Percentiles rank a stretch among this genome's conserved stretches.
phyloP scores from a whole-genome alignment of 2,113 vertebrate species.

The Xiphorhynchus elegans region DNA sequence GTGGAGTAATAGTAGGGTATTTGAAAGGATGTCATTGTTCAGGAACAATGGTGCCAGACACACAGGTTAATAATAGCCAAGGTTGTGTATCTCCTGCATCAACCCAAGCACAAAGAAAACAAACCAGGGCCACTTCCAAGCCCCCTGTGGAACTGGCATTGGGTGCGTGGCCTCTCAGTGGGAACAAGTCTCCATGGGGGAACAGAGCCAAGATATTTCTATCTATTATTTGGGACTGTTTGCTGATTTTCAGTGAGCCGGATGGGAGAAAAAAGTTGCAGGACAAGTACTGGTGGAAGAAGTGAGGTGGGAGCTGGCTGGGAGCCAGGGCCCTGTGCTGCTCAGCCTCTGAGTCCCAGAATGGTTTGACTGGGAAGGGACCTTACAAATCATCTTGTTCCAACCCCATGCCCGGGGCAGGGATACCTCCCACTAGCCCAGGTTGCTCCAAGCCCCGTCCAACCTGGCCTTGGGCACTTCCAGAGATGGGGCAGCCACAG shows the following conservation, averaged over 20 bases:
- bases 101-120: background rate
- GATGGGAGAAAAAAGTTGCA: background rate
- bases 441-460: background rate
- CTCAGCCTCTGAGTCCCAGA: background rate
- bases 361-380: background rate
- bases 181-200: background rate
- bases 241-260: background rate
- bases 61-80: background rate
- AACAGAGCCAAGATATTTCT: background rate
- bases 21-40: background rate
- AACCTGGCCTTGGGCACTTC: background rate
- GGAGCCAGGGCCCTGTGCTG: background rate
- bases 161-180: rapidly evolving
- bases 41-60: background rate
- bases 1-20: background rate
- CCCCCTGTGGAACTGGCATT: background rate
- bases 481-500: background rate
- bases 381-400: background rate
- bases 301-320: background rate
- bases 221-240: background rate
- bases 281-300: background rate
- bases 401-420: background rate
- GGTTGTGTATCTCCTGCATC: background rate
- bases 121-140: background rate
- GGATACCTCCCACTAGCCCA: background rate